Conservation (phyloP, 2,113 vertebrate genomes). For the Arizona elegans region DNA sequence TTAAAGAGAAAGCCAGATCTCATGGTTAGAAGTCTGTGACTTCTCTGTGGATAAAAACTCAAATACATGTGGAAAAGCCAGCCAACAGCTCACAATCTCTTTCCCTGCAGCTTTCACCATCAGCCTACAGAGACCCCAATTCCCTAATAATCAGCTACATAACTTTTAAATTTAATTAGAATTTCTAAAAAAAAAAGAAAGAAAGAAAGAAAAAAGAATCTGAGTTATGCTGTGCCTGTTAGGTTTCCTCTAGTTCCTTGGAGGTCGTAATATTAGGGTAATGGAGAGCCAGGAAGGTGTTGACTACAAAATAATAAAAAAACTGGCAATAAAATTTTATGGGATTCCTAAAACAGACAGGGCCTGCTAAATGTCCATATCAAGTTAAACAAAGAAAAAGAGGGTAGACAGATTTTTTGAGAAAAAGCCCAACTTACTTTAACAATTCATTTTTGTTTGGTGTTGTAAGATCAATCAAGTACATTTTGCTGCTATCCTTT, state of each 20-base stretch:
- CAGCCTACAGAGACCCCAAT: background rate
- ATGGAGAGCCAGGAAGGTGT: slow-evolving; percentile 44
- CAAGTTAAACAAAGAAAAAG: slow-evolving; percentile 11
- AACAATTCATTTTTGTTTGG: background rate
- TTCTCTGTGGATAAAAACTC: background rate
- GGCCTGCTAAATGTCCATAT: slow-evolving; percentile 35
- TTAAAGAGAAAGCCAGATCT: background rate
- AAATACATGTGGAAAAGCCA: background rate
- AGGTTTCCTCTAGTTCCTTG: slow-evolving; percentile 40
- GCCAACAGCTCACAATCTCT: background rate
- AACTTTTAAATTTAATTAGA: slow-evolving; percentile 58
- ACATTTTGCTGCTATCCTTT: background rate
- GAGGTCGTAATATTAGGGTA: slow-evolving; percentile 43
- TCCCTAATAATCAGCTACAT: slow-evolving; percentile 20
- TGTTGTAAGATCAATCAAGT: background rate
- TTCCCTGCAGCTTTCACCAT: background rate
- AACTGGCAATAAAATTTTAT: slow-evolving; percentile 46
- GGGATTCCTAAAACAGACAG: slow-evolving; percentile 32
- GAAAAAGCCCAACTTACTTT: background rate
- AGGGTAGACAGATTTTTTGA: background rate
- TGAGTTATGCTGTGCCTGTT: slow-evolving; percentile 39
- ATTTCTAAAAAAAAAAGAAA: slow-evolving; percentile 38
- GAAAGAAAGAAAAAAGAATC: slow-evolving; percentile 42
- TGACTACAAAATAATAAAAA: slow-evolving; percentile 31
- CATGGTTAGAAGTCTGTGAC: background rate